These are phyloP conservation scores for Ylistrum balloti DNA, from an alignment of 1,140 invertebrate genomes.

Conservation along the genomic window DNA sequence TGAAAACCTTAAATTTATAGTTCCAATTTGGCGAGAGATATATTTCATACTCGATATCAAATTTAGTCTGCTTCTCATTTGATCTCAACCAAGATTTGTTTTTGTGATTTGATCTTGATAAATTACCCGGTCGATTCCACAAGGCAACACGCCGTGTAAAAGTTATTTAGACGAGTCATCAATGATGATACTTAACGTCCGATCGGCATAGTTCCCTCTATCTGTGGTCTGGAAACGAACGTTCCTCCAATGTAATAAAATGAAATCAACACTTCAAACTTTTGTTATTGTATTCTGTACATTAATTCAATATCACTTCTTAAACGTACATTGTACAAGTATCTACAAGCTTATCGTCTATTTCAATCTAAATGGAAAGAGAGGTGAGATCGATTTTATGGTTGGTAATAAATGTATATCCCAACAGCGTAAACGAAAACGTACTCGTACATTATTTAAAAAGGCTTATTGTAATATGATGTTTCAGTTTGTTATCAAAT, in stretches of 20 bases:
- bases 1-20: too few species aligned
- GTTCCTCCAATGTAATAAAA: background rate
- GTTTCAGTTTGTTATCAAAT: background rate
- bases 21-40: background rate
- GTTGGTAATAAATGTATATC: background rate
- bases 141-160: background rate
- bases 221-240: background rate
- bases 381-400: background rate
- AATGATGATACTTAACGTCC: background rate
- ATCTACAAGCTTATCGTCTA: background rate
- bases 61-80: slow-evolving; percentile 7
- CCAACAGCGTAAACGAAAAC: too few species aligned
- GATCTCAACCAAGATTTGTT: background rate
- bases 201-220: background rate
- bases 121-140: background rate
- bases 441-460: too few species aligned
- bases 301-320: background rate
- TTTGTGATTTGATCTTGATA: slow-evolving; percentile 11
- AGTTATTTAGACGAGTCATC: background rate
- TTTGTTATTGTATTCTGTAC: background rate
- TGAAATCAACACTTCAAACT: background rate
- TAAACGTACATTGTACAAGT: background rate
- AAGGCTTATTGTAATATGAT: background rate
- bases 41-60: background rate
- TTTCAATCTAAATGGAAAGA: background rate